Conservation (phyloP, 2,113 vertebrate species). For the Callaeas wilsoni region DNA sequence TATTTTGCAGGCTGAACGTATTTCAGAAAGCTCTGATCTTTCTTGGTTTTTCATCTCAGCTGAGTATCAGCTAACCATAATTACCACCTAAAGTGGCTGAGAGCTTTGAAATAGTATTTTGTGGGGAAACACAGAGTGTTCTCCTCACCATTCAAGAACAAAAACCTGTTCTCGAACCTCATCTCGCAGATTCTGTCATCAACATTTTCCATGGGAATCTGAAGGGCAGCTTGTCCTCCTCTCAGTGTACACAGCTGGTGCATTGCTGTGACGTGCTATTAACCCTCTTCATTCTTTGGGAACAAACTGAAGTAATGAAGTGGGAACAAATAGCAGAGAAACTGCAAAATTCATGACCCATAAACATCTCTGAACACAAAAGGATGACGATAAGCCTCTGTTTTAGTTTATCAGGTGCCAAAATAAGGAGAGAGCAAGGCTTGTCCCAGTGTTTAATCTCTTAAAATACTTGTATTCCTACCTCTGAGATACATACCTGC, state of each 20-base stretch:
- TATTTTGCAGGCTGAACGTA: not conserved
- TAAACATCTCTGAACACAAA: rapidly evolving
- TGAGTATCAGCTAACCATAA: not conserved
- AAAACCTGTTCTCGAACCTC: not conserved
- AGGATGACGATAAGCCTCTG: not conserved
- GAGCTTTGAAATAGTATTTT: not conserved
- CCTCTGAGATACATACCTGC: not conserved
- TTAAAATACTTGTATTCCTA: not conserved
- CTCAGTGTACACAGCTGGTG: not conserved
- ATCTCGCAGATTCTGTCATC: not conserved
- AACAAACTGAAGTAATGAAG: not conserved
- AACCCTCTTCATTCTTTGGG: not conserved
- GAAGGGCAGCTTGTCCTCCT: not conserved
- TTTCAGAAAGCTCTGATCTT: not conserved
- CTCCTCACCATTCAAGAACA: not conserved
- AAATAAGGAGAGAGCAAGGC: not conserved
- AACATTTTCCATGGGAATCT: not conserved
- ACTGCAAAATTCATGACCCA: too few species aligned
- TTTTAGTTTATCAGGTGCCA: not conserved
- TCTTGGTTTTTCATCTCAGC: not conserved
- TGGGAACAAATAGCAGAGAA: not conserved
- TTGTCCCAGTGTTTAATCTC: not conserved
- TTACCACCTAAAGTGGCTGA: not conserved
- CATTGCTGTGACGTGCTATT: not conserved
- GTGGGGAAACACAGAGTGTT: not conserved